phyloP scores from a whole-genome alignment of 2,888 invertebrate species.

The Dynastes maya region DNA sequence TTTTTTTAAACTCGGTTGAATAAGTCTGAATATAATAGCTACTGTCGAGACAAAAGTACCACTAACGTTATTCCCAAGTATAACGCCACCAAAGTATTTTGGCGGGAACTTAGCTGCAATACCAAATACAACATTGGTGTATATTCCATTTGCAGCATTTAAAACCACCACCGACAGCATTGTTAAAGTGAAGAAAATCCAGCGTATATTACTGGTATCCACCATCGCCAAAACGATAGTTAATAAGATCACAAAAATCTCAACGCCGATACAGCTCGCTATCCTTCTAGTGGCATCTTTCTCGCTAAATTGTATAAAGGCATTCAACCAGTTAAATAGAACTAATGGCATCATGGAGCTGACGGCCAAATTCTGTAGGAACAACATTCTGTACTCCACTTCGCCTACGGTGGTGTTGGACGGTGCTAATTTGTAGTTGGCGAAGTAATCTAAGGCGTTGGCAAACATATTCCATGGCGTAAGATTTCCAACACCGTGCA shows the following conservation, averaged over 20 bases:
- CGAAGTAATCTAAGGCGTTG: slow-evolving; percentile 92
- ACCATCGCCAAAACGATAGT: neutral
- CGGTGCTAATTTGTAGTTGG: slow-evolving; percentile 82
- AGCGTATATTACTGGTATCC: neutral
- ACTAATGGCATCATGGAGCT: slow-evolving; percentile 95
- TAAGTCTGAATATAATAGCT: slow-evolving; percentile 77
- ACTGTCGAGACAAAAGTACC: slow-evolving; percentile 90
- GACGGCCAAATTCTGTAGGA: slow-evolving; percentile 89
- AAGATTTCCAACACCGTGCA: slow-evolving; percentile 94
- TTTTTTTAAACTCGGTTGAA: slow-evolving; percentile 83
- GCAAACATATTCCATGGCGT: slow-evolving; percentile 99
- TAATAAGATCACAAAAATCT: neutral
- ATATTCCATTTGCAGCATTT: slow-evolving; percentile 91
- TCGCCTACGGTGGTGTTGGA: slow-evolving; percentile 71
- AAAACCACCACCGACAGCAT: slow-evolving; percentile 74
- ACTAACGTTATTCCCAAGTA: slow-evolving; percentile 93
- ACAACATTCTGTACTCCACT: slow-evolving; percentile 66
- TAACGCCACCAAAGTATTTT: slow-evolving; percentile 94
- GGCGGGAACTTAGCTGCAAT: slow-evolving; percentile 94
- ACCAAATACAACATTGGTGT: slow-evolving; percentile 97
- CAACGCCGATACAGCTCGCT: neutral
- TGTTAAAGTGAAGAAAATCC: neutral
- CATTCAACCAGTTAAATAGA: slow-evolving; percentile 93
- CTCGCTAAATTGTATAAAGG: slow-evolving; percentile 90
- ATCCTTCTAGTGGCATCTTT: neutral